Evolutionary conservation across 2,113 vertebrate species (phyloP), one percentile per base, ranked within the genome.

Genomic region (Dromas ardeola): DNA sequence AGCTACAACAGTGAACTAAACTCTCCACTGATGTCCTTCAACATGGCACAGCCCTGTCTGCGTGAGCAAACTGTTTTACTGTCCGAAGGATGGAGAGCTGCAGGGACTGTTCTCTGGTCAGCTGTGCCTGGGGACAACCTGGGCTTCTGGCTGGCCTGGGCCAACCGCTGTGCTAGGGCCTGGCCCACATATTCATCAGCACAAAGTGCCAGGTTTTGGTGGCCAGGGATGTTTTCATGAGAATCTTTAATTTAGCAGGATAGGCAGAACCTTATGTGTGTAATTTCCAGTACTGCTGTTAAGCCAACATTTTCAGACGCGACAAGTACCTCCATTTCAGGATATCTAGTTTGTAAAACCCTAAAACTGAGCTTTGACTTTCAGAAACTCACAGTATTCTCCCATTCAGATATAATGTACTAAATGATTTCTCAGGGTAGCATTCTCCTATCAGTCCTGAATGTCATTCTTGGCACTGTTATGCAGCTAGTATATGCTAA

Each of bases 1-100:
- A n/a, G 10, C 34, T n/a, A 27, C 0, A 0, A 32, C 0, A 73
- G 49, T 27, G 29, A 83, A 67, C 52, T 34, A 40, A 89, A 72
- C 27, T 19, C 5, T 10, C 8, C 22, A 13, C 52, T 53, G 77
- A 69, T 36, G 15, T 63, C 13, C 63, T 84, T 72, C 11, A 6
- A 34, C 27, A 15, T 5, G 16, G 25, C 5, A 14, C 19, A 78
- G 32, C 4, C 9, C 11, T 18, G 16, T 12, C 25, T 59, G 9
- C 25, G 32, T 7, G 10, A 30, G 49, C 8, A 53, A 76, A 63
- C 3, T 27, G 2, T 3, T 45, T 38, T n/a, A 82, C 13, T 58
- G 23, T 67, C 49, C 69, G 58, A 45, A 56, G 38, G 26, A 45
- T 3, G 4, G 4, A 76, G 10, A 62, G 6, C 32, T 43, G 42